Percentiles rank a stretch among this genome's conserved stretches.
Evolutionary conservation across 1,140 invertebrate genomes (phyloP).

Genomic region (Brachionus rotundiformis): DNA sequence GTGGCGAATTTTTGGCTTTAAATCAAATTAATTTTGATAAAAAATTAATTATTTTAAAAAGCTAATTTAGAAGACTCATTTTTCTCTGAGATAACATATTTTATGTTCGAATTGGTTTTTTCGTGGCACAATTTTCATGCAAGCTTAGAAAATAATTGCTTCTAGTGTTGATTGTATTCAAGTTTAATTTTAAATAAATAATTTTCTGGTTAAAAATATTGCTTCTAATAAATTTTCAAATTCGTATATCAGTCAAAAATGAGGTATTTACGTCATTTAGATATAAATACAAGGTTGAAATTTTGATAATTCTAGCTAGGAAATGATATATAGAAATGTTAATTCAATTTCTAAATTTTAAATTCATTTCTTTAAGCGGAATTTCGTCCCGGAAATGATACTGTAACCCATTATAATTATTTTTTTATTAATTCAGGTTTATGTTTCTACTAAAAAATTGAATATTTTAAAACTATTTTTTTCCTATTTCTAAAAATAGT

Average conservation of each 20-base stretch:
- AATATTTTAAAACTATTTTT: not conserved
- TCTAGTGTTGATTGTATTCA: not conserved
- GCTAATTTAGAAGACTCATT: not conserved
- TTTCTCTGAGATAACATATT: constrained; percentile 2
- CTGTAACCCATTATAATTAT: not conserved
- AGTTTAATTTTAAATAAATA: not conserved
- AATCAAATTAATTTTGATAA: not conserved
- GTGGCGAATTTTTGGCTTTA: not conserved
- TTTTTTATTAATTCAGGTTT: not conserved
- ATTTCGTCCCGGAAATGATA: not conserved
- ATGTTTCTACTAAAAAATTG: not conserved
- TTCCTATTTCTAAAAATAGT: not conserved
- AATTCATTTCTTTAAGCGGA: not conserved
- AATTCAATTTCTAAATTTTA: not conserved
- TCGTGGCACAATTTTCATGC: not conserved
- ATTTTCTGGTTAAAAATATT: not conserved
- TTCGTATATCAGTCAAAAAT: not conserved
- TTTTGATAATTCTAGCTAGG: not conserved
- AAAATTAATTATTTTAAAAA: constrained; percentile 1
- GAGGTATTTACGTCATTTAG: not conserved
- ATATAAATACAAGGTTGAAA: not conserved
- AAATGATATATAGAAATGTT: not conserved
- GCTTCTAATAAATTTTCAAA: not conserved
- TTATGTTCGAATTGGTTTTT: not conserved
- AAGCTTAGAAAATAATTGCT: not conserved